Evolutionary conservation across 2,797 vertebrate genomes (phyloP).

Genomic region (Diglossa cyanea): DNA sequence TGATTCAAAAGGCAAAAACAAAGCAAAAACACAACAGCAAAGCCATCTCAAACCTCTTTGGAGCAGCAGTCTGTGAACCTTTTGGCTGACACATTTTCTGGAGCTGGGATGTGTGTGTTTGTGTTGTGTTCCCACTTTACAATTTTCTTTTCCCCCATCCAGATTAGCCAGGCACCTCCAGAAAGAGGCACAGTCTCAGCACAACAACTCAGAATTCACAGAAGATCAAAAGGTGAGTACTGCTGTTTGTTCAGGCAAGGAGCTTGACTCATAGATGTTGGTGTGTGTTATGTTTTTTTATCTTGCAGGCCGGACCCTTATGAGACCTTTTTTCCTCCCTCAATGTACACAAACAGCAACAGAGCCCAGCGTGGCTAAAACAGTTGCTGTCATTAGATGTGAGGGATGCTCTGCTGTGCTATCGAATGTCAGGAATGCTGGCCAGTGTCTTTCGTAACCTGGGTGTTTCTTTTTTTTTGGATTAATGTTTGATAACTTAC

Average conservation of each 20-base stretch:
- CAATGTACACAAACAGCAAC: not conserved
- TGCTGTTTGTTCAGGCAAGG: not conserved
- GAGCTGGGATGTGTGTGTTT: not conserved
- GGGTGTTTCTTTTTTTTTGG: not conserved
- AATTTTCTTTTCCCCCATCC: constrained; percentile 23
- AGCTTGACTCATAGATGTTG: not conserved
- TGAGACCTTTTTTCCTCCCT: not conserved
- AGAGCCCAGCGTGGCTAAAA: not conserved
- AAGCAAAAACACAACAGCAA: not conserved
- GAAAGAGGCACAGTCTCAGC: constrained; percentile 90
- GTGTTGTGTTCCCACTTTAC: not conserved
- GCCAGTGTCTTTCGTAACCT: not conserved
- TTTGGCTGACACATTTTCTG: not conserved
- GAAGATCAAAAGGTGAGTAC: constrained; percentile 96
- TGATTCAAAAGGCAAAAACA: not conserved
- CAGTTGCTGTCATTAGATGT: not conserved
- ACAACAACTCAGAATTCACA: constrained; percentile 89
- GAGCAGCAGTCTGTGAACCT: not conserved
- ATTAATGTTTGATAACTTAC: not conserved
- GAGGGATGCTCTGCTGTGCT: not conserved
- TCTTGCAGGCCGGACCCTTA: not conserved
- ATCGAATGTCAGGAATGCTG: not conserved
- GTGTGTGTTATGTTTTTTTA: not conserved
- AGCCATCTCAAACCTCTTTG: not conserved
- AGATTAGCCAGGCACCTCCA: constrained; percentile 96